Evolutionary conservation across 2,888 invertebrate species (phyloP).

Genomic region (Apotomis turbidana): DNA sequence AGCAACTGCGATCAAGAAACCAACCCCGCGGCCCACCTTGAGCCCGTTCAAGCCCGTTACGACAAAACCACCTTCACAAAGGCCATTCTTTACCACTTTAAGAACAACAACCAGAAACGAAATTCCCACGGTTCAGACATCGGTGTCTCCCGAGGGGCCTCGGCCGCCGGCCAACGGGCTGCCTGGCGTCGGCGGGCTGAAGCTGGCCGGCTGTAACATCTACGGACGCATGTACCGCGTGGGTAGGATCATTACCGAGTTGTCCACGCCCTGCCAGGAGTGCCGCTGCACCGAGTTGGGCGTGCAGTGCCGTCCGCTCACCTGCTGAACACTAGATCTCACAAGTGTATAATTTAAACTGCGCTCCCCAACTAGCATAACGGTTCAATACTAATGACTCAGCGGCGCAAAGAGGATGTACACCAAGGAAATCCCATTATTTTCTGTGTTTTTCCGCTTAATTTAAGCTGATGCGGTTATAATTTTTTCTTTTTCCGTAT

Average conservation of each 20-base stretch:
- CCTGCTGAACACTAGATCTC: slow-evolving; percentile 69
- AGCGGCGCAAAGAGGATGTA: too few relatives aligned
- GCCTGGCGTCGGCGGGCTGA: slow-evolving; percentile 81
- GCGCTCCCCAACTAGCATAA: not conserved
- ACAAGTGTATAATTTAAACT: not conserved
- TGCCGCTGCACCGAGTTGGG: slow-evolving; percentile 94
- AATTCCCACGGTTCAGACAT: slow-evolving; percentile 48
- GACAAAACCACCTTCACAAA: slow-evolving; percentile 44
- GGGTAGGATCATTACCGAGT: slow-evolving; percentile 91
- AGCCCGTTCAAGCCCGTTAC: slow-evolving; percentile 48
- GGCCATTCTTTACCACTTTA: slow-evolving; percentile 31
- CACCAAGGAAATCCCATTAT: too few relatives aligned
- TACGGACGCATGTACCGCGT: slow-evolving; percentile 95
- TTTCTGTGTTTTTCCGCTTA: too few relatives aligned
- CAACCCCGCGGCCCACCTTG: slow-evolving; percentile 55
- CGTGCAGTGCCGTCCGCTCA: slow-evolving; percentile 90
- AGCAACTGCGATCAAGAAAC: slow-evolving; percentile 69
- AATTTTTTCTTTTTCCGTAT: too few relatives aligned
- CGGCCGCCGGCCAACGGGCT: slow-evolving; percentile 51
- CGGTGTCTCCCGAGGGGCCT: slow-evolving; percentile 48
- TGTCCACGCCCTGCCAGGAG: slow-evolving; percentile 91
- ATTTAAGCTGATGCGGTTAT: too few relatives aligned
- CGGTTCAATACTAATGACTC: not conserved
- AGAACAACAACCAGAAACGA: slow-evolving; percentile 49
- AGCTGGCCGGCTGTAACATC: slow-evolving; percentile 94